A percentile compares a stretch with the other conserved stretches of the same genome.
Conservation (phyloP, 2,113 vertebrate genomes). For the Axis porcinus region DNA sequence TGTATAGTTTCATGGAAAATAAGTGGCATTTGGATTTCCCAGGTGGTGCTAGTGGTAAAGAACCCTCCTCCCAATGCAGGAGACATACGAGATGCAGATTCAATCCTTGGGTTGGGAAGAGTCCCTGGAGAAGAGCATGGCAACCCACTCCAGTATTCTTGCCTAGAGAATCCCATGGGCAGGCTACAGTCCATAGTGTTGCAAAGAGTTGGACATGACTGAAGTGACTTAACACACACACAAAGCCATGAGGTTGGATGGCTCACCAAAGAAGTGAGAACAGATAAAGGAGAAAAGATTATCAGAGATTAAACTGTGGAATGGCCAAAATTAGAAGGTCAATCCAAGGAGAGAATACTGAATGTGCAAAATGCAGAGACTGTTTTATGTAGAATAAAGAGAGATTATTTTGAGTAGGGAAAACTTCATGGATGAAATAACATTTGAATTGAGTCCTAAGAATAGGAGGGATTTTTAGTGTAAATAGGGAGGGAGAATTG, state of each 20-base stretch:
- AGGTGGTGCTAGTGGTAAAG: background rate
- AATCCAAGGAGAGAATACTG: background rate
- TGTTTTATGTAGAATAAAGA: background rate
- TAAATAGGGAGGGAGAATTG: background rate
- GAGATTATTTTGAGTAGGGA: background rate
- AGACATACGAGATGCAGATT: background rate
- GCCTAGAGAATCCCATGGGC: background rate
- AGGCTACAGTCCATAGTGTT: background rate
- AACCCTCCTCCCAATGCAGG: background rate
- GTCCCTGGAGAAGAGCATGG: background rate
- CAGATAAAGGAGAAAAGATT: background rate
- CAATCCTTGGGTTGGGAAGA: background rate
- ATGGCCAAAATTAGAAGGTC: background rate
- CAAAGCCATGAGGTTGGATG: background rate
- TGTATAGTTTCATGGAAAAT: background rate
- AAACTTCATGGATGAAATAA: background rate
- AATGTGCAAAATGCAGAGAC: background rate
- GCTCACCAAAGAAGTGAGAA: background rate
- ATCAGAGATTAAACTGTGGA: background rate
- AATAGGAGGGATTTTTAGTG: background rate
- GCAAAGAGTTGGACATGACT: background rate
- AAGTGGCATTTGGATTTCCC: background rate
- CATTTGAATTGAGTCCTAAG: background rate
- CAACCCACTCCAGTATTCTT: background rate
- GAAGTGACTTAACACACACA: background rate